Evolutionary conservation across 2,797 vertebrate genomes (phyloP).

Genomic region (Enteromius treurensis): DNA sequence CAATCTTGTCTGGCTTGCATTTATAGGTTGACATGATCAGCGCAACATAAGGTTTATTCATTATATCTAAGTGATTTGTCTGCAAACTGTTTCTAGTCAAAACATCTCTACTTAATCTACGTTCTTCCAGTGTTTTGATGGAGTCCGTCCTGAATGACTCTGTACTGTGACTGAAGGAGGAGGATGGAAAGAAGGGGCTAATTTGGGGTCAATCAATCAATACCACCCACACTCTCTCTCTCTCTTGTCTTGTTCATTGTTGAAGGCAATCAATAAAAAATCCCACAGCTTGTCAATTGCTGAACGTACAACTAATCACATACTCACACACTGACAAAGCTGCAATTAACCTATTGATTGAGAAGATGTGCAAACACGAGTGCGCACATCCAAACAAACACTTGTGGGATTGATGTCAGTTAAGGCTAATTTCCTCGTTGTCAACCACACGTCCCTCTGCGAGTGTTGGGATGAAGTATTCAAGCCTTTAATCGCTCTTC

Average conservation of each 20-base stretch:
- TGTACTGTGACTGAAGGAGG: slow-evolving; percentile 40
- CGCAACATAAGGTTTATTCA: not conserved
- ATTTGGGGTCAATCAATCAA: slow-evolving; percentile 88
- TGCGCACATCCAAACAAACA: slow-evolving; percentile 40
- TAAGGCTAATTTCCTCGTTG: slow-evolving; percentile 16
- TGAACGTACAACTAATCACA: slow-evolving; percentile 94
- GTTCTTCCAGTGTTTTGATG: not conserved
- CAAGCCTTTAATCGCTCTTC: not conserved
- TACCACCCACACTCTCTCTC: slow-evolving; percentile 68
- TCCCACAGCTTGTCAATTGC: slow-evolving; percentile 84
- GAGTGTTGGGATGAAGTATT: not conserved
- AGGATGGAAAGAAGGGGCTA: slow-evolving; percentile 66
- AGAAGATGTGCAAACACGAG: slow-evolving; percentile 62
- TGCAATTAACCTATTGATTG: slow-evolving; percentile 93
- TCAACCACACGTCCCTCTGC: not conserved
- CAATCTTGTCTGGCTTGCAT: not conserved
- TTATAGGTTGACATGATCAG: not conserved
- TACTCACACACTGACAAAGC: slow-evolving; percentile 86
- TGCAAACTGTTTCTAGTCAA: not conserved
- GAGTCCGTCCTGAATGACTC: slow-evolving; percentile 25
- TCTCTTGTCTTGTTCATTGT: slow-evolving; percentile 78
- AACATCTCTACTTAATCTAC: not conserved
- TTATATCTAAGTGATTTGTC: not conserved
- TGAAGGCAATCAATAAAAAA: slow-evolving; percentile 82
- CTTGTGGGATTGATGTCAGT: slow-evolving; percentile 27